phyloP scores from a whole-genome alignment of 2,797 vertebrate species.

The Scolopax rusticola region DNA sequence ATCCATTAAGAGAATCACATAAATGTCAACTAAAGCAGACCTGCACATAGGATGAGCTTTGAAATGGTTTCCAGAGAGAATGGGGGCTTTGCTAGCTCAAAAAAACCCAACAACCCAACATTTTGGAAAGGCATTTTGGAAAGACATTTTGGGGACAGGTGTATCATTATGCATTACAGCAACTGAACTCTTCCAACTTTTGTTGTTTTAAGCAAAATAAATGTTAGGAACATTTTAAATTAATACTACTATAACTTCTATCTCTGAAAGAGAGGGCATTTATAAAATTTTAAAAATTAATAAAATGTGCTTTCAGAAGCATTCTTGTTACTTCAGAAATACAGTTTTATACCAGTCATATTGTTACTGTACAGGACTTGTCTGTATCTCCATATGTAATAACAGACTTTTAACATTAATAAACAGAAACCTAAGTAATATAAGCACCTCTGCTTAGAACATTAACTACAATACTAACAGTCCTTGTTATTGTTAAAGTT shows the following conservation, averaged over 20 bases:
- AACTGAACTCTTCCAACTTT: background rate
- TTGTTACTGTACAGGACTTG: background rate
- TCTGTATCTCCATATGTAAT: background rate
- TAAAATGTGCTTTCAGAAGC: background rate
- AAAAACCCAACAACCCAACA: background rate
- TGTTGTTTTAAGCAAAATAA: conserved; percentile 49
- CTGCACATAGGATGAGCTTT: background rate
- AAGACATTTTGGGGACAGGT: background rate
- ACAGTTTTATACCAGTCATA: background rate
- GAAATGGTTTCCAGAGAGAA: background rate
- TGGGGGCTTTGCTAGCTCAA: background rate
- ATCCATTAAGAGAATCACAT: background rate
- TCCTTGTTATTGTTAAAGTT: conserved; percentile 17
- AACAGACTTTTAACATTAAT: background rate
- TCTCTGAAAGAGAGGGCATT: background rate
- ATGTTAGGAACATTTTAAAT: conserved; percentile 19
- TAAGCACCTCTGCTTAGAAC: background rate
- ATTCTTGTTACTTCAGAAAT: background rate
- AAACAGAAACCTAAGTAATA: background rate
- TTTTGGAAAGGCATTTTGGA: background rate
- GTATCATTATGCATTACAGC: conserved; percentile 2
- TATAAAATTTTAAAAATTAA: conserved; percentile 15
- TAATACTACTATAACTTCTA: conserved; percentile 43
- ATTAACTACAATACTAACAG: background rate
- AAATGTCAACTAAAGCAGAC: background rate